Evolutionary conservation across 1,140 invertebrate genomes (phyloP).

Genomic region (Drosophila truncata): DNA sequence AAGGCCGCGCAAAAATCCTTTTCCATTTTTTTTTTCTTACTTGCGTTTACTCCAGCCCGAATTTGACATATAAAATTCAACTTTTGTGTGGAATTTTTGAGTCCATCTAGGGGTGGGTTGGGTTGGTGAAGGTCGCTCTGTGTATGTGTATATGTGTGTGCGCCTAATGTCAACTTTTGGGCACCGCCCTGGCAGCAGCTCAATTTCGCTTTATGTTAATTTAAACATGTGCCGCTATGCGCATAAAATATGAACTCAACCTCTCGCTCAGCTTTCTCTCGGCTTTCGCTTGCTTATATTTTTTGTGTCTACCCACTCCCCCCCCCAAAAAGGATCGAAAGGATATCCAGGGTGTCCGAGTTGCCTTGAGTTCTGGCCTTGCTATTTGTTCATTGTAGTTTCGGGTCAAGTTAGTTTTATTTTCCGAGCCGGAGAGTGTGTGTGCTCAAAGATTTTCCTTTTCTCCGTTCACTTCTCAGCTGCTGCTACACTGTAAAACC

Average conservation of each 20-base stretch:
- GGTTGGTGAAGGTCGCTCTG: slow-evolving; percentile 22
- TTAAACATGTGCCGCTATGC: slow-evolving; percentile 83
- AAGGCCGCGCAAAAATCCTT: slow-evolving; percentile 73
- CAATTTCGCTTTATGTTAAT: slow-evolving; percentile 84
- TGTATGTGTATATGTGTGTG: slow-evolving; percentile 39
- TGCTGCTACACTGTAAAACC: background rate
- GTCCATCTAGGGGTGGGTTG: slow-evolving; percentile 20
- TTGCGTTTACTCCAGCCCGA: slow-evolving; percentile 25
- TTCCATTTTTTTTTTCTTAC: slow-evolving; percentile 43
- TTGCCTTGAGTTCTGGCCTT: slow-evolving; percentile 32
- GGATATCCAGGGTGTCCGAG: slow-evolving; percentile 42
- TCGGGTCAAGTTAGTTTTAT: slow-evolving; percentile 75
- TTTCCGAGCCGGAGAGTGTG: slow-evolving; percentile 36
- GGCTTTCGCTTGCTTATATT: slow-evolving; percentile 12
- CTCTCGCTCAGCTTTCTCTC: slow-evolving; percentile 12
- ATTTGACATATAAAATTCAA: slow-evolving; percentile 74
- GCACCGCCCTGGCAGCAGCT: slow-evolving; percentile 67
- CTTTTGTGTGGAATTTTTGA: slow-evolving; percentile 79
- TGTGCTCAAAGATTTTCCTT: slow-evolving; percentile 58
- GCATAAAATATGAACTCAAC: slow-evolving; percentile 79
- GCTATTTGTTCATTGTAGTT: slow-evolving; percentile 73
- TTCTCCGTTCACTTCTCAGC: slow-evolving; percentile 17
- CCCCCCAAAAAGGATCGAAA: slow-evolving; percentile 7
- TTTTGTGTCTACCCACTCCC: slow-evolving; percentile 9
- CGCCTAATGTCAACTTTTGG: slow-evolving; percentile 75